Base-by-base conservation (phyloP, 2,113 vertebrate genomes). In the Aviceda subcristata region DNA sequence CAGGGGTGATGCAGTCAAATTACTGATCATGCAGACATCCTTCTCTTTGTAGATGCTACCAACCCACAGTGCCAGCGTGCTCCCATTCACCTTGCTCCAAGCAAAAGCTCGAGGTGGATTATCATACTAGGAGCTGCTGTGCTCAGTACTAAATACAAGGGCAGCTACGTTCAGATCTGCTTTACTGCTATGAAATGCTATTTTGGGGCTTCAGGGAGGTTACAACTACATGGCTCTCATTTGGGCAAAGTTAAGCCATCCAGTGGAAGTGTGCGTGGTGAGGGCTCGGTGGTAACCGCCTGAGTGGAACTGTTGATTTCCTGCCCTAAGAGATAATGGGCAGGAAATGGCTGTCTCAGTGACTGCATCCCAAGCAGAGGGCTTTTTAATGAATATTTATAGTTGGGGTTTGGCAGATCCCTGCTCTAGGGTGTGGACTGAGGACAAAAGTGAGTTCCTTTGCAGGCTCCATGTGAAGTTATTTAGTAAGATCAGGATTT, bases 361-460 rank as follows among this genome's bases (percentile, higher is more conserved):
- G 88, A 97, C 91, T 95, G 94, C 87, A 94, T 96, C 96, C 94
- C 89, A 68, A 88, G 77, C 85, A 88, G 82, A 94, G 78, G 79
- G 67, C 79, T 97, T 96, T 95, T 95, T 90, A 96, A 97, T 96
- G 93, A 97, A 96, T 97, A 95, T 96, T 96, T 97, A 87, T 97
- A 62, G 93, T 86, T 94, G 85, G 81, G 95, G 83, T 95, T 97
- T 95, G 95, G 94, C 94, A 96, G 77, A 79, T 96, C 84, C 50
- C 64, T 87, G 46, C 81, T 93, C 72, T 50, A 82, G 83, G 90
- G 85, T 97, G 93, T 90, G 73, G 92, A 63, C 67, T 34, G 46
- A 84, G 84, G 95, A 95, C 87, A 94, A 92, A 95, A 97, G 93
- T 94, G 57, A 94, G 92, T 94, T 95, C 69, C 77, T 95, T 50